Conservation (phyloP, 1,140 invertebrate species). For the Zelostemma sp. region DNA sequence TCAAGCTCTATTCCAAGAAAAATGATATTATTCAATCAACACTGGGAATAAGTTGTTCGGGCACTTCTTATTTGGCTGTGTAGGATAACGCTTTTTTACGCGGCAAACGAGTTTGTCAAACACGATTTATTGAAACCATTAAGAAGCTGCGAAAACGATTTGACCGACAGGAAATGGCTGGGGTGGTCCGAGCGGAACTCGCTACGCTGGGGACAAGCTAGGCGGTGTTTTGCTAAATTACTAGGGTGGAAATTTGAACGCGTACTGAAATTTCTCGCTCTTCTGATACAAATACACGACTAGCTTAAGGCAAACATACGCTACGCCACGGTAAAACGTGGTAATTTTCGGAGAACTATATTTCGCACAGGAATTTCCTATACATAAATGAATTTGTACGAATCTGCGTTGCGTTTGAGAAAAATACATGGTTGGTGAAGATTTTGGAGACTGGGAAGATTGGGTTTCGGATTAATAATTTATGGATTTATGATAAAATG, state of each 20-base stretch:
- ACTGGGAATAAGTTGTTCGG: too few relatives aligned
- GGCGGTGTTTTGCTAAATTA: conserved; percentile 51
- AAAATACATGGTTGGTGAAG: not conserved
- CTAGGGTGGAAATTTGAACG: conserved; percentile 43
- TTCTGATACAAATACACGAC: conserved; percentile 20
- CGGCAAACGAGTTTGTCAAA: conserved; percentile 26
- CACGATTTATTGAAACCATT: conserved; percentile 53
- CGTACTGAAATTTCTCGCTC: conserved; percentile 35
- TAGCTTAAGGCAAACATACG: too few relatives aligned
- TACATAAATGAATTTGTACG: too few relatives aligned
- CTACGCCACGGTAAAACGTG: too few relatives aligned
- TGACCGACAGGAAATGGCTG: conserved; percentile 55
- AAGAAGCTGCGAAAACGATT: conserved; percentile 51
- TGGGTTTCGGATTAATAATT: not conserved
- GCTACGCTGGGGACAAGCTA: conserved; percentile 39
- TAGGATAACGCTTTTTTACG: too few relatives aligned
- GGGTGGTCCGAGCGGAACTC: conserved; percentile 43
- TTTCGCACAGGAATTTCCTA: too few relatives aligned
- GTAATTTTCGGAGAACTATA: too few relatives aligned
- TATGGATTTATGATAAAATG: not conserved
- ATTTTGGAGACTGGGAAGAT: not conserved
- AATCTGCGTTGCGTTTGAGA: too few relatives aligned
- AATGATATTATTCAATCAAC: too few relatives aligned
- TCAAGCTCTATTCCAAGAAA: too few relatives aligned
- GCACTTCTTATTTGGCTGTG: too few relatives aligned